Percentiles rank a stretch among this genome's conserved stretches.
phyloP scores from a whole-genome alignment of 2,888 invertebrate genomes.

The Epinotia ramella region DNA sequence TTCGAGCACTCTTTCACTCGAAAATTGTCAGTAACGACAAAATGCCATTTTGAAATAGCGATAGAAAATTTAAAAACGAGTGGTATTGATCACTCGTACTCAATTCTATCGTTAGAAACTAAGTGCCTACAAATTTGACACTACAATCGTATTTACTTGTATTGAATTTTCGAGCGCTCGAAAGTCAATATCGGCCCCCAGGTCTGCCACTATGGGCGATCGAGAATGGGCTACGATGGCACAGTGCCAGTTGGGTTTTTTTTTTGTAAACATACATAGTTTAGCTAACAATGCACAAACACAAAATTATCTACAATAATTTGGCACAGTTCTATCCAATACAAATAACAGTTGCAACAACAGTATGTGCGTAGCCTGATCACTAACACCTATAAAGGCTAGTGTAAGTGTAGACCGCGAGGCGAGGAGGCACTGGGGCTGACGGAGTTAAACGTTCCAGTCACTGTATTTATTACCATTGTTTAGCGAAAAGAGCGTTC shows the following conservation, averaged over 20 bases:
- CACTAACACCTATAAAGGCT: conserved; percentile 35
- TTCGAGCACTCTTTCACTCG: no score
- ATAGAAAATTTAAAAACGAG: no score
- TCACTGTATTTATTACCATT: conserved; percentile 85
- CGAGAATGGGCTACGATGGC: no score
- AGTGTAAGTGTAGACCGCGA: conserved; percentile 41
- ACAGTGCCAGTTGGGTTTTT: neutral
- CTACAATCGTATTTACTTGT: no score
- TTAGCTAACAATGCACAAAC: neutral
- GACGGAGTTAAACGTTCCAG: conserved; percentile 73
- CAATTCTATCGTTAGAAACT: no score
- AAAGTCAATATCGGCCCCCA: no score
- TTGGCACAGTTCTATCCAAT: neutral
- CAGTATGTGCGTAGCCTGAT: conserved; percentile 40
- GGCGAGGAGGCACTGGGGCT: conserved; percentile 48
- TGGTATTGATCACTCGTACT: no score
- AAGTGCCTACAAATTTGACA: no score
- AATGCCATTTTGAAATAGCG: no score
- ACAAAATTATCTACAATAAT: neutral
- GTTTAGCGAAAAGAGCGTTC: conserved; percentile 80
- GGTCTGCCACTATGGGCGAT: no score
- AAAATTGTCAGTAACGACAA: no score
- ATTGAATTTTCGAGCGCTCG: no score
- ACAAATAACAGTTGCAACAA: conserved; percentile 1
- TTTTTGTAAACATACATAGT: neutral